Evolutionary conservation across 2,888 invertebrate genomes (phyloP).

Genomic region (Pelosia muscerda): DNA sequence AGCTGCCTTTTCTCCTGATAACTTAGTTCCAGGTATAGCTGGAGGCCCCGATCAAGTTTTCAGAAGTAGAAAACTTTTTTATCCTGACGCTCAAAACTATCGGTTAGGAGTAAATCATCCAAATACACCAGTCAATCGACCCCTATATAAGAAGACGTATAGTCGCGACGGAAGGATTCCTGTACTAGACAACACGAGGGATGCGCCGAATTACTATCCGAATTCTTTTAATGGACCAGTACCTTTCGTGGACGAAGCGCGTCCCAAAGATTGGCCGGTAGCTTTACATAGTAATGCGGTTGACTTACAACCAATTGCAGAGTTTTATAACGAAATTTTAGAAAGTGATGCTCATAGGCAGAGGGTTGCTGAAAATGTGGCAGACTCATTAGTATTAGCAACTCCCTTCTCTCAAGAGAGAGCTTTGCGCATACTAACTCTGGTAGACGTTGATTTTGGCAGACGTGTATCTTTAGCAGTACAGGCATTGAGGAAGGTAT

Average conservation of each 20-base stretch:
- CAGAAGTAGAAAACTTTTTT: conserved; percentile 5
- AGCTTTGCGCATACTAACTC: conserved; percentile 7
- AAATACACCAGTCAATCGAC: conserved; percentile 2
- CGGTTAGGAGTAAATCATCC: conserved; percentile 7
- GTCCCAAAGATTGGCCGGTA: conserved; percentile 3
- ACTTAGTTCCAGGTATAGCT: conserved; percentile 8
- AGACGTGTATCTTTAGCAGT: conserved; percentile 2
- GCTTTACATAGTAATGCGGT: conserved; percentile 9
- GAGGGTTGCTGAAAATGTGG: conserved; percentile 13
- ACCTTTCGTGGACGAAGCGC: conserved; percentile 8
- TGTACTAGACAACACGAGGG: background rate
- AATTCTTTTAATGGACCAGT: conserved; percentile 15
- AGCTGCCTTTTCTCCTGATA: conserved; percentile 9
- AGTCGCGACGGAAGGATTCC: conserved; percentile 6
- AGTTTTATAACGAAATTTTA: conserved; percentile 13
- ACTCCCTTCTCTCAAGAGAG: background rate
- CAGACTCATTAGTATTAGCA: background rate
- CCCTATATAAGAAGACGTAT: background rate
- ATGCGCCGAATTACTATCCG: conserved; percentile 8
- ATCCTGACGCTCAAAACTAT: conserved; percentile 6
- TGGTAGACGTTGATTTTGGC: conserved; percentile 7
- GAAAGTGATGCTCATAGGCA: conserved; percentile 16
- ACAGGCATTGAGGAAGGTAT: background rate
- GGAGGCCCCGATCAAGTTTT: conserved; percentile 3
- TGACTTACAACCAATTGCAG: conserved; percentile 8